Base-by-base conservation (phyloP, 2,797 vertebrate species). In the Argentina silus region DNA sequence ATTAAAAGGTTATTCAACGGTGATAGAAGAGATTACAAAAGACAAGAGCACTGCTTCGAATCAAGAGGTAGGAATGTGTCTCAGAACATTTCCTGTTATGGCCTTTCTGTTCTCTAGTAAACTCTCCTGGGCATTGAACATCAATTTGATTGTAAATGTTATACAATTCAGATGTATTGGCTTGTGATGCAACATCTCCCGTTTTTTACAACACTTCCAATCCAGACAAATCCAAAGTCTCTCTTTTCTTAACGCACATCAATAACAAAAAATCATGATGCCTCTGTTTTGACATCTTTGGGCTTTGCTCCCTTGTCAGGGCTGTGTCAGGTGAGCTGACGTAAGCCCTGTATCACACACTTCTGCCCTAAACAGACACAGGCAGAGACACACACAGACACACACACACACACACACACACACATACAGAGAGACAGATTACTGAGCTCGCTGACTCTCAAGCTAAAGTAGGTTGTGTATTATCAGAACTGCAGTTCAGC, bases 321-420 rank as follows among this genome's bases (percentile, higher is more conserved):
- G 79, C 78, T 9, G 17, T 87, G 90, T 90, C 87, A 90, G 82
- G 79, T 85, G 81, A 83, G 86, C 83, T 88, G 83, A 88, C 82
- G 71, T 6, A 83, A 76, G 81, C 73, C 1, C 67, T 51, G 56
- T 63, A 77, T 74, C 78, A 77, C 78, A 86, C 48, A 78, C 85
- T 85, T 67, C 57, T 67, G 77, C 51, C 81, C 63, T 67, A 43
- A 71, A 75, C 85, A 89, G 86, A 89, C 82, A 82, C 80, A 82
- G 73, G 81, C 74, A 67, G 45, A 56, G 68, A 79, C 83, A 90
- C 76, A 73, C 51, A 63, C 10, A 0, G 42, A 44, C 76, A 85
- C 87, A 88, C 85, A 84, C 83, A 80, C 86, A 91, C 83, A 19
- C 44, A 66, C 23, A 43, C 67, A 44, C 23, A 56, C 67, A 69